These are phyloP conservation scores for Eolophus roseicapilla DNA, from an alignment of 2,113 vertebrate species.

Conservation along the genomic window DNA sequence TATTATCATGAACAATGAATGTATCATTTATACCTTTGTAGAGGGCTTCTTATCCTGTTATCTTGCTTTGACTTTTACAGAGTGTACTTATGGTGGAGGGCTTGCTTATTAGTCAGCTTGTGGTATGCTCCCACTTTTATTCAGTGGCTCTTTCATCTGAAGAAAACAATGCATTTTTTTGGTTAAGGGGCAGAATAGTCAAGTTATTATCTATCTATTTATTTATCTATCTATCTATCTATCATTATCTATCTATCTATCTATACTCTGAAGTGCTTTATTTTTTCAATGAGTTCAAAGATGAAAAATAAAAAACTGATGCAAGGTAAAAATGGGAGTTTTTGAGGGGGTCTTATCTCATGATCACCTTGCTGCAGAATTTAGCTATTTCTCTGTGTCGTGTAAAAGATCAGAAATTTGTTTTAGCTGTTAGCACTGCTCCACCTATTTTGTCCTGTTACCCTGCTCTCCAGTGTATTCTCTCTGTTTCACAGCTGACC, in stretches of 20 bases:
- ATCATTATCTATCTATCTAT: neutral
- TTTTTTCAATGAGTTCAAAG: neutral
- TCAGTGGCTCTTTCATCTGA: neutral
- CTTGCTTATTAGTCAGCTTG: neutral
- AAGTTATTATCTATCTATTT: neutral
- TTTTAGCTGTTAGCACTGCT: neutral
- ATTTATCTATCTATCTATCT: neutral
- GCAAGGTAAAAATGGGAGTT: neutral
- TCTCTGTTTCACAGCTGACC: neutral
- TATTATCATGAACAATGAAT: conserved; percentile 18
- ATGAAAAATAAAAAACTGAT: neutral
- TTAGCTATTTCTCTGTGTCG: neutral
- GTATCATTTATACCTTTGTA: conserved; percentile 2
- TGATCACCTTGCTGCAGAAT: neutral
- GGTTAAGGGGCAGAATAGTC: no score
- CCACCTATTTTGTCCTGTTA: neutral
- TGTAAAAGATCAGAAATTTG: neutral
- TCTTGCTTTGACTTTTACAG: neutral
- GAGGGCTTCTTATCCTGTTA: conserved; percentile 7
- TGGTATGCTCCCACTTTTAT: neutral
- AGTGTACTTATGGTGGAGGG: neutral
- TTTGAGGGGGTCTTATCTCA: neutral
- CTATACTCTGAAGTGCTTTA: neutral
- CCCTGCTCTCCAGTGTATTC: neutral
- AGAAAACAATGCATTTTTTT: neutral